Evolutionary conservation across 2,888 invertebrate genomes (phyloP), one percentile per base, ranked within the genome.

Genomic region (Perizoma affinitatum): DNA sequence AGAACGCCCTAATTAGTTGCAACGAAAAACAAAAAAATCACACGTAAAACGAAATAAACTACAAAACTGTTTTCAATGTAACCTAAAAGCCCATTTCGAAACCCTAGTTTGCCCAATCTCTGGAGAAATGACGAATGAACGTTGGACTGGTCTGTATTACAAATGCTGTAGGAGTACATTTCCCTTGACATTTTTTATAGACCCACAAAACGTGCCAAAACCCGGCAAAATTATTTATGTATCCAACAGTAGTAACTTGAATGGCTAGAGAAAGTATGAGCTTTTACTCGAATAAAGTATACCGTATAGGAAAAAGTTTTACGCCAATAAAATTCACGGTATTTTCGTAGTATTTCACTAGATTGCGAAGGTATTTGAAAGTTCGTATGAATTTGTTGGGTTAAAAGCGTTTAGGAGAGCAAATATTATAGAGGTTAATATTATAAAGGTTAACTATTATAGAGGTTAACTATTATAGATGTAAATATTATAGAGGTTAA

Each of bases 141-240:
- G 47, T 57, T 51, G 48, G 55, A 64, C 44, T 7, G 6, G 10
- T 34, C 35, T 22, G 36, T 10, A 38, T 48, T 38, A 34, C 46
- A 35, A 34, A 46, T 46, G 50, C 47, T 43, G 33, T 38, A 44
- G 55, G 8, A 57, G 64, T 59, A 61, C 50, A 53, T 62, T 48
- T n/a, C n/a, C 58, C 35, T 48, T 53, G 51, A 57, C 58, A 65
- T 62, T 66, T 68, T 69, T 70, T 68, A 70, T 66, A 58, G 67
- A 53, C 69, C n/a, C 69, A 58, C 66, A 64, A 66, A 63, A 65
- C 64, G 68, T 64, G 61, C 58, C 54, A 65, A 65, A 59, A 54
- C 49, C 47, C 61, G 50, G 47, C 47, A 56, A 65, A 66, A 68
- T 68, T 66, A 68, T 68, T 67, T 68, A 70, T 70, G 65, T 65